Evolutionary conservation across 2,888 invertebrate genomes (phyloP).

Genomic region (Myopa testacea): DNA sequence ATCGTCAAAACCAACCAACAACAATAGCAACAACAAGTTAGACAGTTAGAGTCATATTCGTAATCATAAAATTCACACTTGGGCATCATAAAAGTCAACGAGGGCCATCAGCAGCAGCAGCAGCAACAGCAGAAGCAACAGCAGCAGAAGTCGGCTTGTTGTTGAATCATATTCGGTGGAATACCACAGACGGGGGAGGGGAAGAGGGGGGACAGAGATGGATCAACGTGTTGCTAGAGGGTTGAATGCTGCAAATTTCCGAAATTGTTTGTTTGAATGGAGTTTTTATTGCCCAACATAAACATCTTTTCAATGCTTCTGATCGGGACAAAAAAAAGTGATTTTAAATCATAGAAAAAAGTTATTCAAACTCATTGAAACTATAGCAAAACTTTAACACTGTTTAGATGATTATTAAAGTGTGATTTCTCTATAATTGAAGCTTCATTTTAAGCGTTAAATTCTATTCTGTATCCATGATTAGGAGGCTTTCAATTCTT

Average conservation of each 20-base stretch:
- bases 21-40: not conserved
- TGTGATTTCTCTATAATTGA: too few relatives aligned
- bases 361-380: too few relatives aligned
- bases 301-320: not conserved
- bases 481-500: too few relatives aligned
- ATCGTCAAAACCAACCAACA: not conserved
- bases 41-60: conserved; percentile 10
- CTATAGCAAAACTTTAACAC: too few relatives aligned
- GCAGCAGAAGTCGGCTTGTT: not conserved
- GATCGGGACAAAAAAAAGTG: not conserved
- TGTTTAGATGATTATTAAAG: too few relatives aligned
- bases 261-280: not conserved
- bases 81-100: conserved; percentile 30
- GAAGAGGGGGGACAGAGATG: not conserved
- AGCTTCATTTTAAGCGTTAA: too few relatives aligned
- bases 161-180: not conserved
- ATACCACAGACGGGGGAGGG: not conserved
- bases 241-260: not conserved
- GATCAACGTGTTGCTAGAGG: too few relatives aligned
- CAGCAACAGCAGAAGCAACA: not conserved
- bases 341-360: not conserved
- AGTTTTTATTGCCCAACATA: not conserved
- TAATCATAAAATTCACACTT: conserved; percentile 39
- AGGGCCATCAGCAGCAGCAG: not conserved
- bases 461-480: too few relatives aligned